Evolutionary conservation across 1,140 invertebrate genomes (phyloP).

Genomic region (Penaeus japonicus): DNA sequence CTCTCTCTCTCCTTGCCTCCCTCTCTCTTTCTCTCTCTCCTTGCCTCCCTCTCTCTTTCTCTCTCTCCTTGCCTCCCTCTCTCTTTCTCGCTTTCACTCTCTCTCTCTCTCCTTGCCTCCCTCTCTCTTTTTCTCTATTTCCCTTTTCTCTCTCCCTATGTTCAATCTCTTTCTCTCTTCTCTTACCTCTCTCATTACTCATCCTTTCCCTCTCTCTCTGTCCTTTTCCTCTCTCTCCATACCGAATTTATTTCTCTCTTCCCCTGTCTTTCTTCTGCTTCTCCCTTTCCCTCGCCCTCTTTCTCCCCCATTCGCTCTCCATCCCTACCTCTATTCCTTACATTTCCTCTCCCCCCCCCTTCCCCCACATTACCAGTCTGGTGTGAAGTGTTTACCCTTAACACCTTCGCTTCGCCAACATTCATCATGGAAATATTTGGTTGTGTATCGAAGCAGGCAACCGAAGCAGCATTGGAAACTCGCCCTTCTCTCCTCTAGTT

Average conservation of each 20-base stretch:
- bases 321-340: neutral
- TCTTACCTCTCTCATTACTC: neutral
- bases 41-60: neutral
- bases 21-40: neutral
- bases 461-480: neutral
- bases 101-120: neutral
- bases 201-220: neutral
- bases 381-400: neutral
- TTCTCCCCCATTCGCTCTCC: neutral
- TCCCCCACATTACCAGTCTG: neutral
- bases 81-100: neutral
- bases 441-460: neutral
- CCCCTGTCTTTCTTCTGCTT: neutral
- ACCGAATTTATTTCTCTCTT: neutral
- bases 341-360: neutral
- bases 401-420: conserved; percentile 9
- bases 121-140: neutral
- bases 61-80: neutral
- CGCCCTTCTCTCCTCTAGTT: too few species aligned
- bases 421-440: conserved; percentile 19
- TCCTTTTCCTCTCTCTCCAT: neutral
- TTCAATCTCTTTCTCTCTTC: neutral
- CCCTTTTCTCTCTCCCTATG: too few species aligned
- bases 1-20: neutral
- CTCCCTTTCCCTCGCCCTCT: neutral